Conservation (phyloP, 2,888 invertebrate species). For the Rhamnusium bicolor region DNA sequence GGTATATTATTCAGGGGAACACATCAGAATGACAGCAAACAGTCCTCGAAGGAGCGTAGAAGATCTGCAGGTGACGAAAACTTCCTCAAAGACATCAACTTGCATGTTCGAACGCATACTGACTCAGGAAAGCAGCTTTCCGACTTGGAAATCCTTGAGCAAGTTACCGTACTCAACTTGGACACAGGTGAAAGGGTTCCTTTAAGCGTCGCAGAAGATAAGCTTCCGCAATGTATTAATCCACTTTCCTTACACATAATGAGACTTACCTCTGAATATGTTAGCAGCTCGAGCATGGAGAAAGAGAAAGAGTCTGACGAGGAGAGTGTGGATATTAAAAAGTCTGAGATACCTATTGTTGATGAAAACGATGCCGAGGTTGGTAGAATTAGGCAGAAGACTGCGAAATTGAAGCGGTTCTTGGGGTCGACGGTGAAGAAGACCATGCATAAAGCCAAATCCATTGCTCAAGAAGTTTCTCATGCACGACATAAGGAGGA, state of each 20-base stretch:
- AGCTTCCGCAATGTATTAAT: slow-evolving; percentile 92
- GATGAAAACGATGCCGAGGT: slow-evolving; percentile 71
- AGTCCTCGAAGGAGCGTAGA: slow-evolving; percentile 76
- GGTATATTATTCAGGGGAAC: slow-evolving; percentile 58
- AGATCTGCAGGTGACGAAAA: slow-evolving; percentile 89
- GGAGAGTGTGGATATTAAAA: slow-evolving; percentile 81
- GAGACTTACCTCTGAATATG: slow-evolving; percentile 92
- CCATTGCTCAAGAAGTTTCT: slow-evolving; percentile 89
- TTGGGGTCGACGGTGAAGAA: slow-evolving; percentile 92
- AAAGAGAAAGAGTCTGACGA: slow-evolving; percentile 85
- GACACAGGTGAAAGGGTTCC: slow-evolving; percentile 94
- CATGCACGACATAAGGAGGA: slow-evolving; percentile 92
- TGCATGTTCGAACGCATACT: slow-evolving; percentile 86
- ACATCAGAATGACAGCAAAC: slow-evolving; percentile 57
- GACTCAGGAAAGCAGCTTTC: slow-evolving; percentile 90
- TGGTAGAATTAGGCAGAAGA: slow-evolving; percentile 71
- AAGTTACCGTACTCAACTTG: slow-evolving; percentile 83
- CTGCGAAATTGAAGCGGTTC: slow-evolving; percentile 81
- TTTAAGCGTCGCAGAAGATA: slow-evolving; percentile 95
- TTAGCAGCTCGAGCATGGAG: slow-evolving; percentile 77
- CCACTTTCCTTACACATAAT: slow-evolving; percentile 96
- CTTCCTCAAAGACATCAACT: slow-evolving; percentile 78
- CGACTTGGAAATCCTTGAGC: slow-evolving; percentile 94
- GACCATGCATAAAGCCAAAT: slow-evolving; percentile 93
- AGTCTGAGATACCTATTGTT: slow-evolving; percentile 73